Evolutionary conservation across 1,140 invertebrate species (phyloP).

Genomic region (Drepana arcuata): DNA sequence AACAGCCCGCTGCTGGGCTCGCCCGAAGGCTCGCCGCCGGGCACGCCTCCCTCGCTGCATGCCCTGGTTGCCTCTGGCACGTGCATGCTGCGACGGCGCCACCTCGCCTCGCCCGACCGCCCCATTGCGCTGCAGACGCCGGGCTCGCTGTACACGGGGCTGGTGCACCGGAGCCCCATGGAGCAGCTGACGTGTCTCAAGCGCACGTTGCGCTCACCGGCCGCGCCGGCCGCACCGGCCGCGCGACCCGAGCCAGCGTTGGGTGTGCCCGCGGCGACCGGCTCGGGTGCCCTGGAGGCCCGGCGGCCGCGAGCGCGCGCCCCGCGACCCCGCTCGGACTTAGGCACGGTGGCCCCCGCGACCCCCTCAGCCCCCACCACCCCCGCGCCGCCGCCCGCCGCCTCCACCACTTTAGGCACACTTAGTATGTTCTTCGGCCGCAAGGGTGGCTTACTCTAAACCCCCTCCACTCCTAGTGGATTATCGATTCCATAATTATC

Average conservation of each 20-base stretch:
- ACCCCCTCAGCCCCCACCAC: slow-evolving; percentile 58
- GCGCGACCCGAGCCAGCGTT: slow-evolving; percentile 35
- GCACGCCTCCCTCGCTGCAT: slow-evolving; percentile 78
- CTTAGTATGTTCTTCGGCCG: slow-evolving; percentile 87
- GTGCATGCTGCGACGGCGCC: slow-evolving; percentile 79
- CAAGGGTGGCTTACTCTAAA: slow-evolving; percentile 83
- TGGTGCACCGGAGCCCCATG: slow-evolving; percentile 79
- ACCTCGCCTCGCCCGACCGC: slow-evolving; percentile 58
- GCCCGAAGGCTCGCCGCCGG: slow-evolving; percentile 81
- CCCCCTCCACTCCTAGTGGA: too few relatives aligned
- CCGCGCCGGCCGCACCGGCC: slow-evolving; percentile 31
- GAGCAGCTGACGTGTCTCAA: slow-evolving; percentile 83
- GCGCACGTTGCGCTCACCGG: slow-evolving; percentile 65
- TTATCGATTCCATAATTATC: too few relatives aligned
- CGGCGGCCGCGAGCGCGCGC: slow-evolving; percentile 40
- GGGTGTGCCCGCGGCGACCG: slow-evolving; percentile 72
- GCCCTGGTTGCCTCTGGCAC: slow-evolving; percentile 81
- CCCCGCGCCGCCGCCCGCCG: slow-evolving; percentile 65
- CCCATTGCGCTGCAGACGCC: slow-evolving; percentile 74
- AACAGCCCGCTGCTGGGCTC: slow-evolving; percentile 60
- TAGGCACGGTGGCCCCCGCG: slow-evolving; percentile 66
- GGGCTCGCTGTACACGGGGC: slow-evolving; percentile 71
- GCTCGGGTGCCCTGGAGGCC: slow-evolving; percentile 68
- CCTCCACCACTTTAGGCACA: slow-evolving; percentile 73
- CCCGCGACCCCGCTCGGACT: slow-evolving; percentile 52